Evolutionary conservation across 2,888 invertebrate genomes (phyloP).

Genomic region (Dryobotodes eremita): DNA sequence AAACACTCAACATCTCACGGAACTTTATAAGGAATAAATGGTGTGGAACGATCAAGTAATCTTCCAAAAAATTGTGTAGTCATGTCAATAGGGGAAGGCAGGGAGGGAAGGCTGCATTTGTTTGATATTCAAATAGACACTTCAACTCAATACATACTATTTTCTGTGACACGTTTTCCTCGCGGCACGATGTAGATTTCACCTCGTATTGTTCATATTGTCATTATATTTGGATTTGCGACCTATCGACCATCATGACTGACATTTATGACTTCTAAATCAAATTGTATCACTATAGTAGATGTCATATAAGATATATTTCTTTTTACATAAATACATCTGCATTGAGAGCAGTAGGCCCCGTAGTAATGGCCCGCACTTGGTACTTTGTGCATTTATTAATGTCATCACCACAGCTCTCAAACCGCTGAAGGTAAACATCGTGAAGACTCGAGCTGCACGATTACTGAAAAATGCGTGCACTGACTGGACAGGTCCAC

Average conservation of each 20-base stretch:
- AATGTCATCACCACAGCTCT: background rate
- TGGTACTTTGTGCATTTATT: too few species aligned
- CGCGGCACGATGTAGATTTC: constrained; percentile 14
- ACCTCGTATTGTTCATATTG: constrained; percentile 33
- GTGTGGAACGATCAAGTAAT: constrained; percentile 35
- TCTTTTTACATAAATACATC: background rate
- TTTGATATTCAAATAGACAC: constrained; percentile 50
- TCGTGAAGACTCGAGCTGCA: too few species aligned
- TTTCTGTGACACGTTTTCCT: constrained; percentile 26
- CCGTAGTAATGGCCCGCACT: too few species aligned
- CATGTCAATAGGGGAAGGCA: background rate
- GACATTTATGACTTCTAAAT: constrained; percentile 27
- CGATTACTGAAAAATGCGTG: too few species aligned
- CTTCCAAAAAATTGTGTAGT: constrained; percentile 14
- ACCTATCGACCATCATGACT: constrained; percentile 16
- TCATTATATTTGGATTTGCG: constrained; percentile 38
- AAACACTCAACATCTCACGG: background rate
- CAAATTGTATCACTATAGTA: background rate
- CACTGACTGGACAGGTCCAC: too few species aligned
- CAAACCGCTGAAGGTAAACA: background rate
- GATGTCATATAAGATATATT: background rate
- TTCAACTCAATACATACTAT: constrained; percentile 28
- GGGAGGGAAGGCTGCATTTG: background rate
- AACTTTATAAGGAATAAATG: constrained; percentile 11
- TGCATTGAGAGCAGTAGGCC: background rate